These are phyloP conservation scores for Macrosoma leucophasiata DNA, from an alignment of 2,888 invertebrate genomes.

Conservation along the genomic window DNA sequence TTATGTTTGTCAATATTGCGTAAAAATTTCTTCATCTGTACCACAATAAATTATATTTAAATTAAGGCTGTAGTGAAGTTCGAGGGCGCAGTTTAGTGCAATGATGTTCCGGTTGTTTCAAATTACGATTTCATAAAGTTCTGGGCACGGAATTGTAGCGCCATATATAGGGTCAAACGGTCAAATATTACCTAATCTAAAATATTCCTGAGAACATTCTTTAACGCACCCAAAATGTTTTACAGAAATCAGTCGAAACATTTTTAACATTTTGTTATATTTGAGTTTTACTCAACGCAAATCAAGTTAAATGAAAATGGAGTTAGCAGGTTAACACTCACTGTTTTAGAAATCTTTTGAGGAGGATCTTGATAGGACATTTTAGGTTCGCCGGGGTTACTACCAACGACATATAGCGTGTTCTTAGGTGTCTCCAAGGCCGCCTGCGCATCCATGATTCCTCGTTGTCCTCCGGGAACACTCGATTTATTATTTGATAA, in stretches of 20 bases:
- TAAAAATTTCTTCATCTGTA: constrained; percentile 64
- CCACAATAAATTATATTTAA: too few species aligned
- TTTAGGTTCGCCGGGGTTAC: constrained; percentile 68
- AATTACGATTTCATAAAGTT: too few species aligned
- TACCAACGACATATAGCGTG: constrained; percentile 63
- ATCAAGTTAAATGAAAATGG: neutral
- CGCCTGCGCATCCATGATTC: constrained; percentile 41
- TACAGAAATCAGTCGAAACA: too few species aligned
- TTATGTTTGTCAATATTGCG: constrained; percentile 68
- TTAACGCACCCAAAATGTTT: too few species aligned
- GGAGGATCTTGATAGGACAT: constrained; percentile 63
- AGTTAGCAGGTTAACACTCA: constrained; percentile 27
- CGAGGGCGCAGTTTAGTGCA: too few species aligned
- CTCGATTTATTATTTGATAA: constrained; percentile 62
- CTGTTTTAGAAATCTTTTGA: constrained; percentile 66
- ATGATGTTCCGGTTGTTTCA: too few species aligned
- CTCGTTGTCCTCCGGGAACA: constrained; percentile 45
- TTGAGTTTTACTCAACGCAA: neutral
- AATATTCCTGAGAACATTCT: too few species aligned
- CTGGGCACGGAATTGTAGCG: too few species aligned
- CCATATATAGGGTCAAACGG: too few species aligned
- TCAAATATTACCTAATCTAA: too few species aligned
- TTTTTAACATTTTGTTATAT: too few species aligned
- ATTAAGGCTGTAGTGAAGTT: too few species aligned
- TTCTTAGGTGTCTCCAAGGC: constrained; percentile 60